Conservation (phyloP, 2,113 vertebrate species). For the Thinocorus orbignyianus region DNA sequence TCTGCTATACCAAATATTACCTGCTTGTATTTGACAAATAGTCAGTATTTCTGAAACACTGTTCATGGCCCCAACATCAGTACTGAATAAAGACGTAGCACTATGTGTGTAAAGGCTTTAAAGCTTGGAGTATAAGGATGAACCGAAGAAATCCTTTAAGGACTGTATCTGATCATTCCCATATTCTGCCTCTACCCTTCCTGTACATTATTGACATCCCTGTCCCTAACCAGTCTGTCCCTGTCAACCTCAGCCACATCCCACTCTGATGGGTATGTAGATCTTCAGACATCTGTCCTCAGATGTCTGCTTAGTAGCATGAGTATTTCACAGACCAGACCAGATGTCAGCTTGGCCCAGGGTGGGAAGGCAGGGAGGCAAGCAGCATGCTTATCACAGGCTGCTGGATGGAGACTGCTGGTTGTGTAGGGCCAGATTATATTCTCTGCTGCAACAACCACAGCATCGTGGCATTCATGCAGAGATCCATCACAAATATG, state of each 20-base stretch:
- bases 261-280: background rate
- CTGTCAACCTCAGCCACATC: background rate
- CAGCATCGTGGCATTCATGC: background rate
- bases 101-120: background rate
- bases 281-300: background rate
- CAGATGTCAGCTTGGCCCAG: background rate
- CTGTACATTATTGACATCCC: background rate
- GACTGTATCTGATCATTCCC: background rate
- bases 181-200: background rate
- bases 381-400: background rate
- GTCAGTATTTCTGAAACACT: background rate
- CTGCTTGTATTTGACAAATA: background rate
- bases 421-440: background rate
- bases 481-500: background rate
- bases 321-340: background rate
- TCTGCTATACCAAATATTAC: background rate
- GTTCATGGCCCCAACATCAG: background rate
- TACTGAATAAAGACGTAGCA: background rate
- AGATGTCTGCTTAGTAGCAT: background rate
- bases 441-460: background rate
- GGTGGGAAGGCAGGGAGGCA: background rate
- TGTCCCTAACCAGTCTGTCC: background rate
- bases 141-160: background rate
- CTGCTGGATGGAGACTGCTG: background rate
- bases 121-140: background rate